Percentiles rank a stretch among this genome's conserved stretches.
These are phyloP conservation scores for Catharus ustulatus DNA, from an alignment of 2,797 vertebrate genomes.

Conservation along the genomic window DNA sequence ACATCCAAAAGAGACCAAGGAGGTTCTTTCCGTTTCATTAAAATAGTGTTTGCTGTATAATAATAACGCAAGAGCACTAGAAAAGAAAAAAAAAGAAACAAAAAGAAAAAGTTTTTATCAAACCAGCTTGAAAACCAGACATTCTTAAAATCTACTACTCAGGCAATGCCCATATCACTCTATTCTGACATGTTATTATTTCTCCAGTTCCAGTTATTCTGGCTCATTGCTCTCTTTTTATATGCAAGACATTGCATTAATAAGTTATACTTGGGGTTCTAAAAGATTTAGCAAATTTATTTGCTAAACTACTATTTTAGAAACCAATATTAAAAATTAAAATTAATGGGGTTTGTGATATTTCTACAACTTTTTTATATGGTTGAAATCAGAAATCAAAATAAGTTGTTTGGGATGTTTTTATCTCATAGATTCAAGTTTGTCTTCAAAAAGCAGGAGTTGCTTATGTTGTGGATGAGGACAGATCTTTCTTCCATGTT, in stretches of 20 bases:
- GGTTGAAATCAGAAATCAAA: not conserved
- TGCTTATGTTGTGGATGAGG: not conserved
- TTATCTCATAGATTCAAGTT: not conserved
- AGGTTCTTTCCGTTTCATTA: not conserved
- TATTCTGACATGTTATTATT: not conserved
- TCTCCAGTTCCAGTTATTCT: not conserved
- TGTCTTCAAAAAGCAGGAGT: not conserved
- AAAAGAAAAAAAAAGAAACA: not conserved
- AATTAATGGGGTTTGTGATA: not conserved
- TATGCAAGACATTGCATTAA: not conserved
- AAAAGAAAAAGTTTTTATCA: not conserved
- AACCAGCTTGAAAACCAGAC: not conserved
- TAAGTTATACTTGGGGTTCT: not conserved
- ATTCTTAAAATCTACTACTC: not conserved
- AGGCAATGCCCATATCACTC: not conserved
- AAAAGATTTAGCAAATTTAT: not conserved
- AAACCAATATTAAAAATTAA: not conserved
- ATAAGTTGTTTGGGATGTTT: not conserved
- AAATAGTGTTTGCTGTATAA: not conserved
- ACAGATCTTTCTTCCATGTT: not conserved
- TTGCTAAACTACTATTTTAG: not conserved
- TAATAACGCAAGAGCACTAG: not conserved
- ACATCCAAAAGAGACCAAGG: not conserved
- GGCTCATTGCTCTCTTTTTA: not conserved
- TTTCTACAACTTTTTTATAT: not conserved